Conservation (phyloP, 2,888 invertebrate species). For the Campoletis raptor region DNA sequence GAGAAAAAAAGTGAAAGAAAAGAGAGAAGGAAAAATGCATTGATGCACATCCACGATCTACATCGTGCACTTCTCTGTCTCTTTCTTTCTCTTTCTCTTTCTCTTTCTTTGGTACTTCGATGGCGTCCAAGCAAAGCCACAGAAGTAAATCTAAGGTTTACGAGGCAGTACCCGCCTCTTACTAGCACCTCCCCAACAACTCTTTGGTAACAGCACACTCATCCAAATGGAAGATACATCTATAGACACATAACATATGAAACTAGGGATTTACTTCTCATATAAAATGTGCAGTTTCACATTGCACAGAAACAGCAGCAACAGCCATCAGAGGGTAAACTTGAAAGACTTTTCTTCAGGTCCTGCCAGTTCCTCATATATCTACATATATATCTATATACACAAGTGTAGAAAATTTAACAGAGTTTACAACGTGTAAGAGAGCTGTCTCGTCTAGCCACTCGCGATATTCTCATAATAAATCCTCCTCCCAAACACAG, state of each 20-base stretch:
- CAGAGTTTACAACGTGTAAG: conserved; percentile 21
- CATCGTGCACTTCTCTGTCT: conserved; percentile 59
- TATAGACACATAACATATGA: not conserved
- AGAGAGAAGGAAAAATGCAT: conserved; percentile 35
- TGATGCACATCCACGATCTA: conserved; percentile 58
- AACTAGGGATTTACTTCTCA: conserved; percentile 18
- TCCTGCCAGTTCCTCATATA: conserved; percentile 39
- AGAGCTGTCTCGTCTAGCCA: conserved; percentile 61
- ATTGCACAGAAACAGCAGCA: conserved; percentile 37
- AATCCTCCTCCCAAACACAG: conserved; percentile 77
- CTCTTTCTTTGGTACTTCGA: conserved; percentile 78
- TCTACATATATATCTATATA: conserved; percentile 2
- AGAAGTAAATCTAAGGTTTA: conserved; percentile 85
- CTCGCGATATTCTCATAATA: conserved; percentile 82
- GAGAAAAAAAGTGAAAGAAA: conserved; percentile 31
- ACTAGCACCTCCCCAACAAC: conserved; percentile 84
- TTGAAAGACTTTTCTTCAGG: conserved; percentile 40
- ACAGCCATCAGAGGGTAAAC: conserved; percentile 35
- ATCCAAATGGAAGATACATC: conserved; percentile 43
- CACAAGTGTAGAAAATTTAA: conserved; percentile 21
- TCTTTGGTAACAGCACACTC: conserved; percentile 44
- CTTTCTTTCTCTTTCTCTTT: conserved; percentile 14
- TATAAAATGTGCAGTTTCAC: conserved; percentile 55
- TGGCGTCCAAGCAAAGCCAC: conserved; percentile 83
- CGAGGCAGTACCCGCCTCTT: conserved; percentile 85